phyloP scores from a whole-genome alignment of 2,113 vertebrate genomes.

The Enhydra lutris region DNA sequence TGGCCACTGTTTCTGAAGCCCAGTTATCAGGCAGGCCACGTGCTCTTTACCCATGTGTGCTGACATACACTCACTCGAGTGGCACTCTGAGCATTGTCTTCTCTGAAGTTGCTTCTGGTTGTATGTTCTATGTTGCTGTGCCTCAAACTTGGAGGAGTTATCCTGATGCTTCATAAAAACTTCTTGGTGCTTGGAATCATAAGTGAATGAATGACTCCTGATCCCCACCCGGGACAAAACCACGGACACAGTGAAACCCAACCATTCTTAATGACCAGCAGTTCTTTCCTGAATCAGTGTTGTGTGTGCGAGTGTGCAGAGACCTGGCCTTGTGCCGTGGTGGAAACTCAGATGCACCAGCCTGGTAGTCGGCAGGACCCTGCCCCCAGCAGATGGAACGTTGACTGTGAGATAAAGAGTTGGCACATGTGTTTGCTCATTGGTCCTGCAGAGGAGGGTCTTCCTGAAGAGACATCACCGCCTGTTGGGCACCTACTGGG shows the following conservation, averaged over 20 bases:
- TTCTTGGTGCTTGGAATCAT: not conserved
- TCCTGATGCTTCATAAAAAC: not conserved
- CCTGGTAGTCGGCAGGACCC: not conserved
- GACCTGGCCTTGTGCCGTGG: not conserved
- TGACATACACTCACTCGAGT: fast-evolving
- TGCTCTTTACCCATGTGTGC: not conserved
- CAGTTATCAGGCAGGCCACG: no score
- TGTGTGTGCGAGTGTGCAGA: not conserved
- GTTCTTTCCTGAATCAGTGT: not conserved
- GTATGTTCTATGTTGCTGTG: not conserved
- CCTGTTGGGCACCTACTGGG: not conserved
- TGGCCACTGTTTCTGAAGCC: not conserved
- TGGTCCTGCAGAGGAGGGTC: not conserved
- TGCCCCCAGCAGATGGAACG: not conserved
- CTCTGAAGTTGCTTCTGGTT: not conserved
- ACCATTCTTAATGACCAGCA: not conserved
- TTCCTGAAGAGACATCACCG: not conserved
- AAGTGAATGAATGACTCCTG: not conserved
- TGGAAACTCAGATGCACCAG: not conserved
- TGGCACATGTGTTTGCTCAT: not conserved
- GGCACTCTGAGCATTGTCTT: not conserved
- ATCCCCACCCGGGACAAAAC: not conserved
- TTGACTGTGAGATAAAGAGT: not conserved
- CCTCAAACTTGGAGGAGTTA: not conserved
- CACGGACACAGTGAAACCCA: not conserved